Evolutionary conservation across 2,113 vertebrate species (phyloP).

Genomic region (Pongo abelii): DNA sequence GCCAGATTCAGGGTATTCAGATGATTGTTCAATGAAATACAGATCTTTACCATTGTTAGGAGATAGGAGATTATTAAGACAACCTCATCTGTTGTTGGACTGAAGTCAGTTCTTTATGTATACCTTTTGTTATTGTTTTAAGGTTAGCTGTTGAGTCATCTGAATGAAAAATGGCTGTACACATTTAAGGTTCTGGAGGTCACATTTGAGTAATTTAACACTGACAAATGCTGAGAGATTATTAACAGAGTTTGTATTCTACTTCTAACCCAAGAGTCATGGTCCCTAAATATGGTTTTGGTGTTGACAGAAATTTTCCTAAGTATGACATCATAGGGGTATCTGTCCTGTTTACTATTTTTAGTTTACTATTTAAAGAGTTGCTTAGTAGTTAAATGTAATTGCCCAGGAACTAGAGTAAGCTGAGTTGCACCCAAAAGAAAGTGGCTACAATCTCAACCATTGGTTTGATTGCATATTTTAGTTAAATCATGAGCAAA

Average conservation of each 20-base stretch:
- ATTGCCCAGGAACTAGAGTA: constrained; percentile 16
- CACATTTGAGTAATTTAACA: background rate
- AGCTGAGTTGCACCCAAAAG: background rate
- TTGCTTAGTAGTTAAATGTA: constrained; percentile 25
- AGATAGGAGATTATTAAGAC: background rate
- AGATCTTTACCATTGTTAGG: background rate
- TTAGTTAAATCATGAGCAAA: constrained; percentile 14
- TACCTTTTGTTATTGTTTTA: background rate
- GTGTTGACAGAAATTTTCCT: background rate
- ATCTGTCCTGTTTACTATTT: background rate
- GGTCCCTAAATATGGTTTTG: background rate
- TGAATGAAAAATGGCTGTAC: background rate
- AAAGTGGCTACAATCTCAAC: background rate
- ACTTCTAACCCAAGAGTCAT: background rate
- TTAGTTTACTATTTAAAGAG: constrained; percentile 37
- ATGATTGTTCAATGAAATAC: background rate
- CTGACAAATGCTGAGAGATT: background rate
- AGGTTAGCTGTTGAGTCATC: background rate
- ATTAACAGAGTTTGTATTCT: background rate
- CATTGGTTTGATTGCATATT: background rate
- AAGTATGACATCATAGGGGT: constrained; percentile 15
- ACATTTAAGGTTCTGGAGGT: background rate
- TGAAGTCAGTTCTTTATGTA: background rate
- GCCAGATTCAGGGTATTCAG: background rate
- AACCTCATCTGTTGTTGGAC: background rate